Evolutionary conservation across 2,113 vertebrate genomes (phyloP).

Genomic region (Caloenas nicobarica): DNA sequence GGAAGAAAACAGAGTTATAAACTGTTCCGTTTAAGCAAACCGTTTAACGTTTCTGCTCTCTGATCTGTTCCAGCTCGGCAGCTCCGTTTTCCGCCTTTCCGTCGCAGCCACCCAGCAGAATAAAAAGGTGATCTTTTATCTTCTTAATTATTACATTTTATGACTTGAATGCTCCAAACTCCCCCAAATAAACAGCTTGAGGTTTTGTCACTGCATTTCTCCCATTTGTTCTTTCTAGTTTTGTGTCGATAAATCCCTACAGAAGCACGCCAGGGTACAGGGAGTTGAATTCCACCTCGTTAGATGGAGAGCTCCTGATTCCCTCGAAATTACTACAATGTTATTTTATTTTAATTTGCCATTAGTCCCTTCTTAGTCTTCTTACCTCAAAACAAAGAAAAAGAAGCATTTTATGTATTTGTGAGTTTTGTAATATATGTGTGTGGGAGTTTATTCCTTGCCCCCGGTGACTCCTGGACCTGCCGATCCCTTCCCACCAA

Average conservation of each 20-base stretch:
- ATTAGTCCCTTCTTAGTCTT: not conserved
- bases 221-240: not conserved
- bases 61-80: not conserved
- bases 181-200: accelerated
- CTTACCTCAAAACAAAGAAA: too few relatives aligned
- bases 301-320: not conserved
- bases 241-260: too few relatives aligned
- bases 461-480: not conserved
- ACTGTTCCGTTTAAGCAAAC: not conserved
- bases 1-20: too few relatives aligned
- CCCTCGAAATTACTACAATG: accelerated
- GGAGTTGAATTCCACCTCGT: not conserved
- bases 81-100: not conserved
- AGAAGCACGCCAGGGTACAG: too few relatives aligned
- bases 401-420: not conserved
- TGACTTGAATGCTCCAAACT: not conserved
- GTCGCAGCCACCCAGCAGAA: not conserved
- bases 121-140: not conserved
- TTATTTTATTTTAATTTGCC: not conserved
- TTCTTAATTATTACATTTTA: not conserved
- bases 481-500: not conserved
- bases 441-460: not conserved
- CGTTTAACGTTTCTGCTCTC: not conserved
- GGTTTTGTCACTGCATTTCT: not conserved
- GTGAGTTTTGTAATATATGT: not conserved